Conservation (phyloP, 2,888 invertebrate species). For the Hipparchia sbordonii region DNA sequence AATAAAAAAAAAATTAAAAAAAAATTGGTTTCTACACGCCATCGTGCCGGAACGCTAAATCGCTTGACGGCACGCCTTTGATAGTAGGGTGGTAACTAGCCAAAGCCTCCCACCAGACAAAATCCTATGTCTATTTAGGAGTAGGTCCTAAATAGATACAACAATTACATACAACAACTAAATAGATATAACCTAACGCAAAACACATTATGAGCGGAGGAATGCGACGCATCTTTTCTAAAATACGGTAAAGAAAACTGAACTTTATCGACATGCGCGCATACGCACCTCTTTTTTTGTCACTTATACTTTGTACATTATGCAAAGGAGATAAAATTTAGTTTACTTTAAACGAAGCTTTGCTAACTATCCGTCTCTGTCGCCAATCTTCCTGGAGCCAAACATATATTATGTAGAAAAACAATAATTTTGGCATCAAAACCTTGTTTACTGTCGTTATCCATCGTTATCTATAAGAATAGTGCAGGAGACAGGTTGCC, state of each 20-base stretch:
- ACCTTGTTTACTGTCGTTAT: constrained; percentile 28
- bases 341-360: not conserved
- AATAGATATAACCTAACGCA: too few relatives aligned
- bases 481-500: constrained; percentile 75
- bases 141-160: too few relatives aligned
- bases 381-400: not conserved
- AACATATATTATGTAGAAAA: not conserved
- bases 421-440: constrained; percentile 32
- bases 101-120: too few relatives aligned
- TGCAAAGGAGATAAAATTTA: not conserved
- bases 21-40: too few relatives aligned
- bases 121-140: too few relatives aligned
- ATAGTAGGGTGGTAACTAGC: too few relatives aligned
- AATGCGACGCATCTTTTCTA: not conserved
- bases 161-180: too few relatives aligned
- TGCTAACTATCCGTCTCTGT: not conserved
- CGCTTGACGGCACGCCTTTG: too few relatives aligned
- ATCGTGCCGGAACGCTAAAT: too few relatives aligned
- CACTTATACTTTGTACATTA: not conserved
- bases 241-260: not conserved
- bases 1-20: too few relatives aligned
- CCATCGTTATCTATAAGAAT: constrained; percentile 45
- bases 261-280: not conserved
- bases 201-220: not conserved
- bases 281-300: not conserved